Evolutionary conservation across 1,140 invertebrate genomes (phyloP).

Genomic region (Oscheius sp.): DNA sequence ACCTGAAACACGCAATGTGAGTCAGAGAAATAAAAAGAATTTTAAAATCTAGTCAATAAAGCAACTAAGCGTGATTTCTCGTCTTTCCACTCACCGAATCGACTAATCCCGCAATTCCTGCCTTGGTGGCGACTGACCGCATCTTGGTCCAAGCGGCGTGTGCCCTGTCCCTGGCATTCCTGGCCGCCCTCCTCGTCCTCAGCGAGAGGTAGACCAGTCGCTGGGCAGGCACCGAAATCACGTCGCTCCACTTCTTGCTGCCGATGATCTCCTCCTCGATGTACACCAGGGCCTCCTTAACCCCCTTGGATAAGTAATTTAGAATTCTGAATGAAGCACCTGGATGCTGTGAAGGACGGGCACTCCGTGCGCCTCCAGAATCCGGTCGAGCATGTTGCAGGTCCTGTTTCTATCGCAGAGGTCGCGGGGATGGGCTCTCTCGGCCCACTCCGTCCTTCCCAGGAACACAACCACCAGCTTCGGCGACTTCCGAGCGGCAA

Average conservation of each 20-base stretch:
- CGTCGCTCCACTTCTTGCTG: conserved; percentile 48
- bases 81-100: not conserved
- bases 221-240: conserved; percentile 48
- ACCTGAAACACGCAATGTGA: too few species aligned
- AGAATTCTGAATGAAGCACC: too few species aligned
- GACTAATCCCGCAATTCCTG: conserved; percentile 11
- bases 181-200: conserved; percentile 30
- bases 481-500: conserved; percentile 56
- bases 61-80: not conserved
- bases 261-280: conserved; percentile 61
- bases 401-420: conserved; percentile 52
- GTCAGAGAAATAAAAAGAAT: conserved; percentile 1
- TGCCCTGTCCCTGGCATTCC: conserved; percentile 11
- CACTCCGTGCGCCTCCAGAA: conserved; percentile 51
- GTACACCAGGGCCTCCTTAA: conserved; percentile 56
- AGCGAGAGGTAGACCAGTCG: conserved; percentile 52
- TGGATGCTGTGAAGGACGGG: conserved; percentile 27
- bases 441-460: conserved; percentile 53
- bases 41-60: not conserved
- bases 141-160: not conserved
- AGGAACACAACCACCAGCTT: conserved; percentile 60
- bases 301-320: not conserved
- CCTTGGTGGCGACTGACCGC: conserved; percentile 3
- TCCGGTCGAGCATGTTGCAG: conserved; percentile 51
- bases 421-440: conserved; percentile 59